Base-by-base conservation (phyloP, 2,113 vertebrate genomes). In the Chamaetylas fuelleborni region DNA sequence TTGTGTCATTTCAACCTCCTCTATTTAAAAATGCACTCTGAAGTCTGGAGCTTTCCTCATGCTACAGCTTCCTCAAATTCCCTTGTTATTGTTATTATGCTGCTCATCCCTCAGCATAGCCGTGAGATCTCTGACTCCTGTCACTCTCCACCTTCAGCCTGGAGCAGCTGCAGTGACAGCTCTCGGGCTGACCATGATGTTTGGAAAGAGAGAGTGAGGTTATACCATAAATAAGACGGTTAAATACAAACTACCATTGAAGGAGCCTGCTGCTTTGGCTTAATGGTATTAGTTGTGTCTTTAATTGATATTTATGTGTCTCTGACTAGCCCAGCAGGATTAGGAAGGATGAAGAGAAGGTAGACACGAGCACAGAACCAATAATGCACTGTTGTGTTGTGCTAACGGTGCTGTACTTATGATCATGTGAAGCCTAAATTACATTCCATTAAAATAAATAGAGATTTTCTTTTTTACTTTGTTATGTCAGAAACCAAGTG, bases 271-370 rank as follows among this genome's bases (percentile, higher is more conserved):
- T 95, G 31, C n/a, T 60, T 74, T 60, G 7, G 24, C 56, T 74
- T 81, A 91, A 85, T 40, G 71, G 38, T 48, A 81, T 84, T 71
- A 95, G 48, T 71, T 96, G 8, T 71, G 64, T 67, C 53, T 93
- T 88, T 80, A 92, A 72, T 69, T 94, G 78, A 65, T 88, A 93
- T 86, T 89, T 93, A 60, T 67, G 31, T 74, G 25, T 84, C 43
- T 88, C 69, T 88, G 58, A 82, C 88, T 92, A 61, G 36, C 20
- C 48, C 40, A 82, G 54, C 7, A 47, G 56, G 56, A 73, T 80
- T 66, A 82, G 19, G n/a, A 85, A 50, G 36, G 38, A 73, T 7
- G 3, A 78, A 73, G 61, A 53, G 40, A 56, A 72, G 47, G 43
- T 25, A 78, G 25, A 81, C 0, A 3, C 1, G 2, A 88, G 43